Base-by-base conservation (phyloP, 2,113 vertebrate species). In the Podocnemis expansa region DNA sequence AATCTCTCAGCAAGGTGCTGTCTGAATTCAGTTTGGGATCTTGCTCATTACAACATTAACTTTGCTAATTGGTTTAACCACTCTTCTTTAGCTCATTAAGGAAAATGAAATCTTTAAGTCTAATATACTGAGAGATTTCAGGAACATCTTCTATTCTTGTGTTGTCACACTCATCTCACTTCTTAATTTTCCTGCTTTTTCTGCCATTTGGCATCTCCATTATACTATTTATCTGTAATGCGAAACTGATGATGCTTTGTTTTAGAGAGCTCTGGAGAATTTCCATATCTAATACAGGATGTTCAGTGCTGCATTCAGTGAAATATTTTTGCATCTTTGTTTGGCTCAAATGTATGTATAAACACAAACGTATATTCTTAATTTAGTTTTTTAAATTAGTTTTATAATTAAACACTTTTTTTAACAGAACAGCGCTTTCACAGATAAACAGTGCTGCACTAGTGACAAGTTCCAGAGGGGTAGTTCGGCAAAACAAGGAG, bases 211-310 rank as follows among this genome's bases (percentile, higher is more conserved):
- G 63, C 92, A 85, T 87, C 83, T 27, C 70, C 63, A 10, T 84
- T 90, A 12, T 55, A 82, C 43, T 87, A 21, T 83, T 89, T 93
- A 82, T 88, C 51, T 82, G n/a, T 17, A 94, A 88, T 87, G 34
- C 14, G 38, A 45, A 89, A 82, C 52, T 52, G 38, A 84, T 43
- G 82, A 67, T 51, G 41, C 60, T 89, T 95, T 84, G 21, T 29
- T 90, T 94, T 70, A 25, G n/a, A 89, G 43, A 73, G 38, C 76
- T 41, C 81, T 92, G 17, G 81, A 92, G 80, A 90, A 79, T 93
- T 76, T 76, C 54, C 8, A 31, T 31, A 2, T 86, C 8, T 67
- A 82, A 79, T 34, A 29, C 34, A 12, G 34, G 8, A 41, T 31
- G 52, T 47, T 88, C 47, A 13, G 14, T 80, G 60, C 29, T 80